phyloP scores from a whole-genome alignment of 2,888 invertebrate species.

The Pandemis corylana region DNA sequence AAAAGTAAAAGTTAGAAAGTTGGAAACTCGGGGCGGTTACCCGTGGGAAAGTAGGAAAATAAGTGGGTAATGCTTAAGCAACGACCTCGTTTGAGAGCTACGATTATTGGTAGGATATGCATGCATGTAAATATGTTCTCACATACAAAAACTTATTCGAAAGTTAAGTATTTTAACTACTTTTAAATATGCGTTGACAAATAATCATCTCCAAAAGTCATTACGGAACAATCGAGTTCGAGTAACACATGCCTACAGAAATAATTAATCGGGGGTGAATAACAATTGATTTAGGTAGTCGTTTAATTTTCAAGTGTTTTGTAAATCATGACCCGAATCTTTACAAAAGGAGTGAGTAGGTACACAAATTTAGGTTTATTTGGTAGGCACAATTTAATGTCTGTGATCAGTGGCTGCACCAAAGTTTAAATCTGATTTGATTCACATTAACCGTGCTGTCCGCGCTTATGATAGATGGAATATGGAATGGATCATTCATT shows the following conservation, averaged over 20 bases:
- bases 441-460: too few species aligned
- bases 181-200: not conserved
- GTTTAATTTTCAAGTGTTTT: not conserved
- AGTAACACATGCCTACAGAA: not conserved
- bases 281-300: conserved; percentile 4
- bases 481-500: too few species aligned
- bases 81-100: not conserved
- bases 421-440: too few species aligned
- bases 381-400: not conserved
- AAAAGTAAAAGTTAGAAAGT: conserved; percentile 27
- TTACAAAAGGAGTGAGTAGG: not conserved
- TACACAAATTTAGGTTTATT: not conserved
- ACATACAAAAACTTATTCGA: not conserved
- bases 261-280: conserved; percentile 3
- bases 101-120: not conserved
- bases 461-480: too few species aligned
- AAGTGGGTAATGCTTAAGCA: not conserved
- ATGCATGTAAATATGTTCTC: too few species aligned
- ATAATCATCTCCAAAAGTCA: not conserved
- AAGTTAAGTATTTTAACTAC: not conserved
- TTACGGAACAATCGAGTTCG: conserved; percentile 2
- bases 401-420: too few species aligned
- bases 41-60: conserved; percentile 17
- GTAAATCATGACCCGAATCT: not conserved
- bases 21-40: conserved; percentile 18